phyloP scores from a whole-genome alignment of 2,888 invertebrate genomes.

The Uropetala carovei region DNA sequence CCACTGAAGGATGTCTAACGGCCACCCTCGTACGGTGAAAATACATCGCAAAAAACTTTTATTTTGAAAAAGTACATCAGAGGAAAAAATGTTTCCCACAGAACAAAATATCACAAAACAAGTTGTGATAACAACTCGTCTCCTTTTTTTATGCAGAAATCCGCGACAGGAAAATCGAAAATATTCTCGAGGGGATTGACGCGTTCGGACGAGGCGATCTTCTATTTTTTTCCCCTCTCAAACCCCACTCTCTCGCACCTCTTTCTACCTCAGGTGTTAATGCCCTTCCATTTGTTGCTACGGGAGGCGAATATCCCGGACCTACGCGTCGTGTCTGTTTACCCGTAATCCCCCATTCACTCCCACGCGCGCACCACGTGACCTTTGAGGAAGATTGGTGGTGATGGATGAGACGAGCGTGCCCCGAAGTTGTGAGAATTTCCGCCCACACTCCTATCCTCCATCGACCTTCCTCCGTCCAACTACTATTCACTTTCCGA shows the following conservation, averaged over 20 bases:
- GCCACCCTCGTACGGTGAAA: background rate
- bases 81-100: background rate
- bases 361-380: background rate
- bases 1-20: background rate
- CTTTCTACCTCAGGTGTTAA: background rate
- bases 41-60: background rate
- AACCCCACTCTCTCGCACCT: background rate
- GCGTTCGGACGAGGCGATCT: background rate
- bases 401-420: background rate
- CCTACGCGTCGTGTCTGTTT: background rate
- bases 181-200: background rate
- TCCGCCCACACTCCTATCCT: background rate
- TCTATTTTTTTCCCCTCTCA: no score
- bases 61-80: background rate
- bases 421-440: background rate
- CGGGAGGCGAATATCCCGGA: background rate
- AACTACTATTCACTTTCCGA: background rate
- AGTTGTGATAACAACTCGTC: no score
- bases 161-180: background rate
- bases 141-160: background rate
- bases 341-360: conserved; percentile 1
- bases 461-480: background rate
- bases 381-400: conserved; percentile 1
- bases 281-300: conserved; percentile 14
- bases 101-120: background rate